These are phyloP conservation scores for Varecia variegata DNA, from an alignment of 2,797 vertebrate genomes.

Conservation along the genomic window DNA sequence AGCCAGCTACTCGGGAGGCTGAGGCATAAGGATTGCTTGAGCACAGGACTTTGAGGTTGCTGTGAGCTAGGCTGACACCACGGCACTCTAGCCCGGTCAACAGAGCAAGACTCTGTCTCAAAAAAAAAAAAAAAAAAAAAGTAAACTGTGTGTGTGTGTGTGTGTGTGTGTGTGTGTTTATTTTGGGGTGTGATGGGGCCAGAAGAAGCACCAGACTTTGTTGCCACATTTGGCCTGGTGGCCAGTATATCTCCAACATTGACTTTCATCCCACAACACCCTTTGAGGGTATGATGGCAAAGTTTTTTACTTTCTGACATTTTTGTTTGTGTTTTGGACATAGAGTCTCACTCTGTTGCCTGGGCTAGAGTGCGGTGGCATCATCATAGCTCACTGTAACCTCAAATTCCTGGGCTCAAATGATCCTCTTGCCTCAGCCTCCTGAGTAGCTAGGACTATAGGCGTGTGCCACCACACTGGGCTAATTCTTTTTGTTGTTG, in stretches of 20 bases:
- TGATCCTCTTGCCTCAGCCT: neutral
- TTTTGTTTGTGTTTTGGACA: neutral
- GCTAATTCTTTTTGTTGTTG: neutral
- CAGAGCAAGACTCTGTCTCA: too few species aligned
- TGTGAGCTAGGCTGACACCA: too few species aligned
- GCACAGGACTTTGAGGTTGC: too few species aligned
- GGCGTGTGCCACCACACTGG: neutral
- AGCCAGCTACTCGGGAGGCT: too few species aligned
- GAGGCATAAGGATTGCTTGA: too few species aligned
- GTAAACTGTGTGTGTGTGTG: neutral
- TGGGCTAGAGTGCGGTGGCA: neutral
- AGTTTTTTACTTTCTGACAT: slow-evolving; percentile 49
- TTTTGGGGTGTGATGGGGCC: neutral
- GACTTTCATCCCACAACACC: neutral
- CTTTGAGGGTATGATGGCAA: slow-evolving; percentile 22
- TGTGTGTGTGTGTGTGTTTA: neutral
- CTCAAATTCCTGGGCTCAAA: neutral
- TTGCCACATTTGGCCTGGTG: neutral
- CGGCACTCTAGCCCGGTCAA: too few species aligned
- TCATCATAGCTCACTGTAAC: neutral
- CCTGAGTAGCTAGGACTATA: neutral
- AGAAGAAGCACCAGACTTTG: neutral
- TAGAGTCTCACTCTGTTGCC: neutral
- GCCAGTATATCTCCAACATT: neutral
- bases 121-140: too few species aligned